Percentiles rank a stretch among this genome's conserved stretches.
These are phyloP conservation scores for Pseudopodoces humilis DNA, from an alignment of 2,113 vertebrate genomes.

Conservation along the genomic window DNA sequence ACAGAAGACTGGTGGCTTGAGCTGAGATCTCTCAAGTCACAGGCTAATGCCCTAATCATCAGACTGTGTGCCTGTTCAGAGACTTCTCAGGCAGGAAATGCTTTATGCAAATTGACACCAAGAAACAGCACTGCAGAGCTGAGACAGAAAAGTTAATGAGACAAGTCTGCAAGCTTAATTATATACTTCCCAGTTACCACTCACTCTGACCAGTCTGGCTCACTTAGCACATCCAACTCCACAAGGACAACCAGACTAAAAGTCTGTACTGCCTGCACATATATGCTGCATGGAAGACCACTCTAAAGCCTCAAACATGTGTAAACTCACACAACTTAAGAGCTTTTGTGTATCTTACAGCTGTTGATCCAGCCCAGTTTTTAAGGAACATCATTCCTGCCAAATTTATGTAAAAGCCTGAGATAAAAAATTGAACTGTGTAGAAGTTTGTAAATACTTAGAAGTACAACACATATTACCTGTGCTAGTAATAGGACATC, in stretches of 20 bases:
- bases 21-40: not conserved
- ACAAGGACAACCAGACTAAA: not conserved
- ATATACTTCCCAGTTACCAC: not conserved
- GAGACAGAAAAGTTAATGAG: not conserved
- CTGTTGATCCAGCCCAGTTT: not conserved
- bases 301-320: not conserved
- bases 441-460: not conserved
- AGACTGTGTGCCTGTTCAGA: not conserved
- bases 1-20: not conserved
- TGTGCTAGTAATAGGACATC: not conserved
- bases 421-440: not conserved
- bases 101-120: constrained; percentile 8
- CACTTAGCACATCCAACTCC: not conserved
- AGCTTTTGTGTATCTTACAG: not conserved
- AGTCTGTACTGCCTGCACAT: not conserved
- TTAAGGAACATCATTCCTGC: not conserved
- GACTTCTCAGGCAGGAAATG: not conserved
- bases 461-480: not conserved
- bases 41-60: not conserved
- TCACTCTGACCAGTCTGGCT: not conserved
- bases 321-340: not conserved
- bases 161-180: not conserved
- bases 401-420: not conserved
- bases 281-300: not conserved
- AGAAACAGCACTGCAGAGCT: not conserved